These are phyloP conservation scores for Caenorhabditis japonica DNA, from an alignment of 2,888 invertebrate genomes.

Conservation along the genomic window DNA sequence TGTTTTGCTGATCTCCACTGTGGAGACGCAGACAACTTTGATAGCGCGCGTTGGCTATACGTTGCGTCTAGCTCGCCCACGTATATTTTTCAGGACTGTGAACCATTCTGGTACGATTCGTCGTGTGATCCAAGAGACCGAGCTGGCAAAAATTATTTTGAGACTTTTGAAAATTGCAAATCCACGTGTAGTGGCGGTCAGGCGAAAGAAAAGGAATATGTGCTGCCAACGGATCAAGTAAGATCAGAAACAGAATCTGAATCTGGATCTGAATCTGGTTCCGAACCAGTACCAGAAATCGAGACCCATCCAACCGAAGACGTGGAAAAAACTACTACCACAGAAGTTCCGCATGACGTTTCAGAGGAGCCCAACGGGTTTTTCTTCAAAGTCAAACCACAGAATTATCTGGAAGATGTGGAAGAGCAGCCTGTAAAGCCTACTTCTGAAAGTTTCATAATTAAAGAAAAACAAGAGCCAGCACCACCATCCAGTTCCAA, in stretches of 20 bases:
- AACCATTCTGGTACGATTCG: slow-evolving; percentile 75
- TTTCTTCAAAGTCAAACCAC: slow-evolving; percentile 43
- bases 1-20: too few relatives aligned
- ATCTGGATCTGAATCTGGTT: too few relatives aligned
- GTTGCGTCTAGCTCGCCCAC: too few relatives aligned
- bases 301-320: slow-evolving; percentile 1
- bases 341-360: slow-evolving; percentile 3
- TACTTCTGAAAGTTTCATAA: background rate
- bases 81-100: slow-evolving; percentile 64
- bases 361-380: slow-evolving; percentile 13
- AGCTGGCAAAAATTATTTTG: slow-evolving; percentile 62
- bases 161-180: slow-evolving; percentile 48
- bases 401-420: slow-evolving; percentile 37
- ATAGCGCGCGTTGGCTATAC: too few relatives aligned
- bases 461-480: background rate
- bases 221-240: slow-evolving; percentile 2
- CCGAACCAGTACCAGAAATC: background rate
- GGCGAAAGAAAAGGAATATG: slow-evolving; percentile 4
- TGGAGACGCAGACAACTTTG: too few relatives aligned
- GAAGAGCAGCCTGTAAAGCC: too few relatives aligned
- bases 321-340: background rate
- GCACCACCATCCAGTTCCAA: background rate
- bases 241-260: background rate
- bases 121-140: slow-evolving; percentile 61
- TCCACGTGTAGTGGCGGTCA: slow-evolving; percentile 6